Evolutionary conservation across 2,888 invertebrate genomes (phyloP).

Genomic region (Campopleginae sp.): DNA sequence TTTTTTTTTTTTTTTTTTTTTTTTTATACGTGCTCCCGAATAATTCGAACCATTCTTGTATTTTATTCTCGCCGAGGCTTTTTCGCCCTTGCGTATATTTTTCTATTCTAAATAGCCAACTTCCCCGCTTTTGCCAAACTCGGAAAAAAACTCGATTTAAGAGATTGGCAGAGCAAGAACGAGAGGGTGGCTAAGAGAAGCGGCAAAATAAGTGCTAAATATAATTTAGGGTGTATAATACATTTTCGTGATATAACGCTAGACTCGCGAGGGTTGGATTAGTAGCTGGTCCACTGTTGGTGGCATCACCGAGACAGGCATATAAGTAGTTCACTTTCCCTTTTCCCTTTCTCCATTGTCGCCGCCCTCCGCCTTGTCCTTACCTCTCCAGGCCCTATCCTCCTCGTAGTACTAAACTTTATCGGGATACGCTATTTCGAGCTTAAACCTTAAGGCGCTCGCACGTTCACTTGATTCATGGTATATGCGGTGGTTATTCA

Average conservation of each 20-base stretch:
- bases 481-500: constrained; percentile 63
- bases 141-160: constrained; percentile 6
- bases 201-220: constrained; percentile 52
- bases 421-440: constrained; percentile 27
- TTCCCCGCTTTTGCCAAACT: constrained; percentile 10
- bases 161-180: constrained; percentile 33
- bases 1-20: background rate
- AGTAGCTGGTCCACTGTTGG: constrained; percentile 52
- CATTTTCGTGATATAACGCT: constrained; percentile 65
- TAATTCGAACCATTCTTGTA: constrained; percentile 18
- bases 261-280: constrained; percentile 62
- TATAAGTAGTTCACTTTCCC: constrained; percentile 20
- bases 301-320: constrained; percentile 35
- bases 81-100: constrained; percentile 16
- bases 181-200: background rate
- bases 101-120: constrained; percentile 42
- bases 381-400: background rate
- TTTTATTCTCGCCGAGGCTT: background rate
- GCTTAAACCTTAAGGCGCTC: constrained; percentile 65
- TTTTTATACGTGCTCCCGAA: constrained; percentile 36
- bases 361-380: background rate
- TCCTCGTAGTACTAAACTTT: constrained; percentile 12
- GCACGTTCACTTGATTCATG: constrained; percentile 65
- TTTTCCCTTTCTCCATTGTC: background rate
- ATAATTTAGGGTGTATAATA: constrained; percentile 61